Evolutionary conservation across 2,797 vertebrate genomes (phyloP).

Genomic region (Danio albolineatus): DNA sequence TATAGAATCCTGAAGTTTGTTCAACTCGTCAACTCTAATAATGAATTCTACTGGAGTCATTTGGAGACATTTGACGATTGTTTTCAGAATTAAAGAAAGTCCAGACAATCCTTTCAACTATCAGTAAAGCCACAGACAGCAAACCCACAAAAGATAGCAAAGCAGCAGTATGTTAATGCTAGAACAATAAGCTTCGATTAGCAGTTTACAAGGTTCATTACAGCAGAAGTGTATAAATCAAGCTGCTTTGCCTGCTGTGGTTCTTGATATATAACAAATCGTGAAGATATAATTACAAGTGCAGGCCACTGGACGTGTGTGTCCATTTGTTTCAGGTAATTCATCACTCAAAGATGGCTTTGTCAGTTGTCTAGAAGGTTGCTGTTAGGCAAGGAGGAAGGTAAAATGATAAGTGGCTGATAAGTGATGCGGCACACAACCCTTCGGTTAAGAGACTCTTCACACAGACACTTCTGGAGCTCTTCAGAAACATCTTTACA

Average conservation of each 20-base stretch:
- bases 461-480: background rate
- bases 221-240: constrained; percentile 5
- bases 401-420: background rate
- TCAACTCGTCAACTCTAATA: constrained; percentile 65
- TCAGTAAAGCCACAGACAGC: constrained; percentile 64
- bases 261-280: background rate
- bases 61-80: constrained; percentile 77
- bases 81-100: constrained; percentile 80
- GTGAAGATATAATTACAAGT: background rate
- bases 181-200: constrained; percentile 61
- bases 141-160: constrained; percentile 45
- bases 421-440: background rate
- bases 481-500: background rate
- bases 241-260: background rate
- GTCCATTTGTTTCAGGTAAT: background rate
- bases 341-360: background rate
- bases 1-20: no score
- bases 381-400: background rate
- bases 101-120: constrained; percentile 71
- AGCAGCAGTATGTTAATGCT: constrained; percentile 62
- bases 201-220: constrained; percentile 42
- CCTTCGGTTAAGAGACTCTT: constrained; percentile 17
- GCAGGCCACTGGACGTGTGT: background rate
- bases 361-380: background rate
- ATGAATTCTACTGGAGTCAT: constrained; percentile 72